Base-by-base conservation (phyloP, 2,888 invertebrate species). In the Steinernema scapterisci region DNA sequence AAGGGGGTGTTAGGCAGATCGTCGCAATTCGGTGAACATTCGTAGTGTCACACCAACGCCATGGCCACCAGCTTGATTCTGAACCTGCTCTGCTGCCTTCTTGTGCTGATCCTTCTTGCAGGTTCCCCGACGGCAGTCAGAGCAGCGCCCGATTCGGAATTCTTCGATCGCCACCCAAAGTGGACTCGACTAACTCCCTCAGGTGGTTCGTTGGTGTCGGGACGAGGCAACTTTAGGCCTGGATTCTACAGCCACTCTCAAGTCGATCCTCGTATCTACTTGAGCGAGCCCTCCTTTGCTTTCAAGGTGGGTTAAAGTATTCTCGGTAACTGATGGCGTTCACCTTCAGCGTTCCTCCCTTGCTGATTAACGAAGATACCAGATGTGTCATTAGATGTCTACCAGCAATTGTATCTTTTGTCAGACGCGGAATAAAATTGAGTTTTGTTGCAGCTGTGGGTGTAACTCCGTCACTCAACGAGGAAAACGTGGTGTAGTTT, bases 171-270 rank as follows among this genome's bases (percentile, higher is more conserved):
- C 27, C 63, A 63, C 16, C 63, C 63, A 3, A 63, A 63, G 63
- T 63, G 63, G 63, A 63, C 63, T 27, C 63, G 63, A 3, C 63
- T 63, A n/a, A 63, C 63, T 13, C 63, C 63, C 19, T 75, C 56
- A 19, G 81, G 81, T 44, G 80, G 80, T 11, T 79, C 79, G 21
- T 63, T 78, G 21, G 79, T 78, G 9, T 82, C 81, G 7, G 79
- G 79, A 16, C 45, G 79, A 38, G 79, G 79, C 48, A 78, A 81
- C 72, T 79, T 79, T 38, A 51, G 79, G 48, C 79, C 79, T 44
- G 79, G 79, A 6, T 79, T 79, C 71, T 79, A 78, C 70, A 56
- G 78, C 25, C 44, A 72, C 31, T 82, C 73, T n/a, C 78, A 51
- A 19, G 31, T 63, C 31, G 77, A 76, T 38, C 44, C 63, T 23